Evolutionary conservation across 2,113 vertebrate species (phyloP).

Genomic region (Illadopsis cleaveri): DNA sequence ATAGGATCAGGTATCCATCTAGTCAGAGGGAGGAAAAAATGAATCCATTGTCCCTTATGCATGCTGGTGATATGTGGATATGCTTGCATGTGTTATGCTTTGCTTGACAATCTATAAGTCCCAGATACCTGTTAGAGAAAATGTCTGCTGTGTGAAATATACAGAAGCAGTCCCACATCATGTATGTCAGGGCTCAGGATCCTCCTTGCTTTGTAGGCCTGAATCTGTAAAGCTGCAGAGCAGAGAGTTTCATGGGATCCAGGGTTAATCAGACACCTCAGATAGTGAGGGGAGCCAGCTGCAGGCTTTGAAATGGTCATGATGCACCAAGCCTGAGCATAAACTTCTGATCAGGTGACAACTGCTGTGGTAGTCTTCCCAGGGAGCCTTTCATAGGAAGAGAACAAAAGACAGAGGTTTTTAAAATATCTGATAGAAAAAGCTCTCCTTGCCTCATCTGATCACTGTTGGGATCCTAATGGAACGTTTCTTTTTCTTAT

Average conservation of each 20-base stretch:
- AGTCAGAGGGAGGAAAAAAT: background rate
- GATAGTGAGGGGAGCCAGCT: background rate
- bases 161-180: background rate
- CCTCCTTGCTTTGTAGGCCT: background rate
- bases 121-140: background rate
- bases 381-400: background rate
- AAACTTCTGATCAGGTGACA: background rate
- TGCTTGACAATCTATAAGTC: background rate
- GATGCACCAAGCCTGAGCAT: background rate
- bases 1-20: background rate
- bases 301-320: background rate
- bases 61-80: background rate
- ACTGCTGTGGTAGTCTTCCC: background rate
- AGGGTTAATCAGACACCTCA: background rate
- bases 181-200: background rate
- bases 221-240: background rate
- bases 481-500: background rate
- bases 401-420: background rate
- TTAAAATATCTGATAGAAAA: background rate
- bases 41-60: background rate
- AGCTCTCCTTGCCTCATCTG: background rate
- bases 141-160: background rate
- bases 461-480: background rate
- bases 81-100: background rate
- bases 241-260: background rate